Evolutionary conservation across 2,113 vertebrate species (phyloP).

Genomic region (Rhabdomys dilectus): DNA sequence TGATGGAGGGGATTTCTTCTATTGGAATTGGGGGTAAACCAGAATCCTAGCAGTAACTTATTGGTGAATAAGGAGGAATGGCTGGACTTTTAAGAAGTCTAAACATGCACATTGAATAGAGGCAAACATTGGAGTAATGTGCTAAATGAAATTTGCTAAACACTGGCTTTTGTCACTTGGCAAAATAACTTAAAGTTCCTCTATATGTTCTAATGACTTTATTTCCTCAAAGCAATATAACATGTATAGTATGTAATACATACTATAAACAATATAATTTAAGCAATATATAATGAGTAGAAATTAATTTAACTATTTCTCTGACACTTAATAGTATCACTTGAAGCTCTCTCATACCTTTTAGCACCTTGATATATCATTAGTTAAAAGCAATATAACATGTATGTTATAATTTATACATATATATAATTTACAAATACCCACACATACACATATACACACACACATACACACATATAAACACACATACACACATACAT

Average conservation of each 20-base stretch:
- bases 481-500: background rate
- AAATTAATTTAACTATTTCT: background rate
- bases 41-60: background rate
- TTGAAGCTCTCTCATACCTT: background rate
- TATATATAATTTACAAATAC: background rate
- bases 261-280: background rate
- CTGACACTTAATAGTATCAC: too few species aligned
- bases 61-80: background rate
- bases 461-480: background rate
- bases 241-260: background rate
- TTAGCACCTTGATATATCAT: background rate
- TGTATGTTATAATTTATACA: background rate
- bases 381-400: background rate
- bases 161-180: background rate
- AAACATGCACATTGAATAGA: too few species aligned
- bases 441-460: background rate
- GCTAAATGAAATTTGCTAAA: background rate
- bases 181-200: background rate
- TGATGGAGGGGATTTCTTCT: background rate
- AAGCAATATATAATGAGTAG: background rate
- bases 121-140: background rate
- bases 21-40: background rate
- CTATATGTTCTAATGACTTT: background rate
- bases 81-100: fast-evolving
- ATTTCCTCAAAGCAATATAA: background rate